Percentiles rank a stretch among this genome's conserved stretches.
Conservation (phyloP, 1,140 invertebrate genomes). For the Mylabris phalerata region DNA sequence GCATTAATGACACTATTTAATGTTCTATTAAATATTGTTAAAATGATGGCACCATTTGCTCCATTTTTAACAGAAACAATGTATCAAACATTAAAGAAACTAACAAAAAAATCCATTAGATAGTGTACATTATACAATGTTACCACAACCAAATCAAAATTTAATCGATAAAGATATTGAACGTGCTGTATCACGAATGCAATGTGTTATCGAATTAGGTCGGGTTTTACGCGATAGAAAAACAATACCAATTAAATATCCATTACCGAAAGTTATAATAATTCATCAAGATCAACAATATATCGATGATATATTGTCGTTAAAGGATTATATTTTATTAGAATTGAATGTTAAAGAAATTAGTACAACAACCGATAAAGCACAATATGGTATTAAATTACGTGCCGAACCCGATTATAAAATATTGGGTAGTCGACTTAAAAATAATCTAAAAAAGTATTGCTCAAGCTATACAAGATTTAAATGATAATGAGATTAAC, state of each 20-base stretch:
- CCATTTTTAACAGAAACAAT: conserved; percentile 96
- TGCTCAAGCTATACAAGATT: conserved; percentile 69
- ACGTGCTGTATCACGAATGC: conserved; percentile 84
- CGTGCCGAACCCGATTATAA: conserved; percentile 89
- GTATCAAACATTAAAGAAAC: conserved; percentile 76
- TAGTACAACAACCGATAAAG: conserved; percentile 86
- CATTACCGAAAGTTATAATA: conserved; percentile 90
- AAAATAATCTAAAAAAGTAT: conserved; percentile 87
- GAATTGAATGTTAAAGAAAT: conserved; percentile 91
- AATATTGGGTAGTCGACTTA: conserved; percentile 77
- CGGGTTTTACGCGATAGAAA: conserved; percentile 87
- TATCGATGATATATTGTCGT: conserved; percentile 71
- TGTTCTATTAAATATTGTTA: conserved; percentile 83
- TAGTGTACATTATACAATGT: conserved; percentile 85
- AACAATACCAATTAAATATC: conserved; percentile 93
- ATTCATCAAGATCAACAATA: conserved; percentile 80
- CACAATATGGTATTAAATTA: conserved; percentile 88
- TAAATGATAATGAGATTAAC: conserved; percentile 77
- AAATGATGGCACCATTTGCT: conserved; percentile 94
- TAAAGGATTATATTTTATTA: conserved; percentile 84
- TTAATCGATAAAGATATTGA: conserved; percentile 87
- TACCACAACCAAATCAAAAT: conserved; percentile 62
- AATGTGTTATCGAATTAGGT: conserved; percentile 91
- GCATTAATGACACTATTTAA: conserved; percentile 84
- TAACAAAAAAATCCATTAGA: conserved; percentile 48